Evolutionary conservation across 2,888 invertebrate genomes (phyloP), one percentile per base, ranked within the genome.

Genomic region (Metalampra italica): DNA sequence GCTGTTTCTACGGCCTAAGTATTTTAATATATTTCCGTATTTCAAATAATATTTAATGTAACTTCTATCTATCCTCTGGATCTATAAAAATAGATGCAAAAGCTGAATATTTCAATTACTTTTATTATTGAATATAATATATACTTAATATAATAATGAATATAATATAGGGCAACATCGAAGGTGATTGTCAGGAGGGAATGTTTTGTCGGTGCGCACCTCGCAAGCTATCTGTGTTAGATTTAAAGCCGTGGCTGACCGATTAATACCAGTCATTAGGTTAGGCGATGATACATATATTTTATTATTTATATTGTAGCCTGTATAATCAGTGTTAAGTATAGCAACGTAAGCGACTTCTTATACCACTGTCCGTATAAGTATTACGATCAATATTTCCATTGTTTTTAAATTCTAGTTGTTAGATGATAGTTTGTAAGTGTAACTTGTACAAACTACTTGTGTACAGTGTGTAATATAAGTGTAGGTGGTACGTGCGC

Each of bases 301-400:
- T 82, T 73, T 37, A 37, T 39, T 82, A 82, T 78, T 80, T 77
- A 81, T 79, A 79, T 78, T 75, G 71, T 84, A 84, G 82, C 68
- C 70, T 71, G 70, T 83, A 74, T 77, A 75, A 70, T 75, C 68
- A 64, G 62, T 66, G 7, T 29, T 82, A 82, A 79, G 79, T 77
- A 70, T 74, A 81, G 76, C 45, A 5, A 29, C 2, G 53, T 86
- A 86, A 84, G 82, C 81, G 77, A 82, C 76, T 63, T 81, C 86
- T 85, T 84, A 83, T 83, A 87, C 83, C 82, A 80, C 78, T 85
- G 81, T 75, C 78, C 64, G 79, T 84, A 81, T 87, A 86, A 87
- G 86, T 85, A 86, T 83, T 85, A 85, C 77, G 82, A 85, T 84
- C 82, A 82, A 79, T 84, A 85, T 88, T 87, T 86, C 86, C 86